Base-by-base conservation (phyloP, 2,888 invertebrate species). In the Celastrina argiolus region DNA sequence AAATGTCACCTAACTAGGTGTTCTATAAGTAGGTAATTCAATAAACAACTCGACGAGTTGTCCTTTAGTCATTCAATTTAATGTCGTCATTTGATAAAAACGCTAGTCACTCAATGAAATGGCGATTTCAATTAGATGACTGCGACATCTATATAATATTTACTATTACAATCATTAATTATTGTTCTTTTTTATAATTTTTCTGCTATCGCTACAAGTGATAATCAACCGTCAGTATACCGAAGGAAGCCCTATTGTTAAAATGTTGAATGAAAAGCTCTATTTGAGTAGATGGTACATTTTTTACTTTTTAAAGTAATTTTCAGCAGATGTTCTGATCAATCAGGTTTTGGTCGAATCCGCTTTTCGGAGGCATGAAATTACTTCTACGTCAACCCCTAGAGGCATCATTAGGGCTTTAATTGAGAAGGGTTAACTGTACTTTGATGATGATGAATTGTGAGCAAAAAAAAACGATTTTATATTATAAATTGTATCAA, bases 251-350 rank as follows among this genome's bases (percentile, higher is more conserved):
- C 76, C 90, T 81, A 88, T 91, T 90, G 90, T 90, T 89, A 79
- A 81, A 80, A 81, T 81, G 82, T 83, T 91, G 88, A 90, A 91
- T 91, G 90, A 90, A 91, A 90, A 90, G 81, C 87, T 83, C 88
- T 85, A 89, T 91, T 88, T 89, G 85, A 87, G 87, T 85, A 84
- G 83, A 79, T 82, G 81, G 81, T 80, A 82, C 80, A 77, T 83
- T 87, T 89, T 86, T 87, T 84, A 78, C 79, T 67, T 85, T 86
- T 85, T 82, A 78, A 85, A 86, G 85, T 83, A 84, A 87, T 88
- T 89, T 90, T 88, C 87, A 88, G 90, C 91, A 91, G 91, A 84
- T 90, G 91, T 83, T 84, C 78, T 84, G 88, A 89, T 89, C 79
- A 85, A 89, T 88, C 83, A 84, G 82, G 78, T 78, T 77, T 79